A percentile compares a stretch with the other conserved stretches of the same genome.
These are phyloP conservation scores for Orgyia antiqua DNA, from an alignment of 2,888 invertebrate genomes.

Conservation along the genomic window DNA sequence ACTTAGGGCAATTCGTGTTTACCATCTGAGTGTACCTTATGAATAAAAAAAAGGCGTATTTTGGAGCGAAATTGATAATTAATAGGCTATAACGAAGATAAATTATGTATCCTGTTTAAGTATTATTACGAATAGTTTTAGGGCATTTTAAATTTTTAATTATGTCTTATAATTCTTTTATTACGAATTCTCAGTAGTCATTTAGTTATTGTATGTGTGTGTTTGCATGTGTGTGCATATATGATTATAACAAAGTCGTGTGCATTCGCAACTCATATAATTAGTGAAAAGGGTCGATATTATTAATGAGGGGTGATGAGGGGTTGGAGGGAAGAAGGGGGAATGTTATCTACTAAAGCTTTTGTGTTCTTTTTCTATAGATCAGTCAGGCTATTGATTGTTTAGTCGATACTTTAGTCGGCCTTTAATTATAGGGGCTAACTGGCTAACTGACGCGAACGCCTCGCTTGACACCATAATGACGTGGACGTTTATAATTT, in stretches of 20 bases:
- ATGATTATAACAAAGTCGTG: constrained; percentile 28
- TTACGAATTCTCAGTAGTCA: constrained; percentile 53
- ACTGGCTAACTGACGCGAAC: constrained; percentile 62
- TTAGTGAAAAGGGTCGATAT: constrained; percentile 75
- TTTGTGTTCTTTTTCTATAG: constrained; percentile 73
- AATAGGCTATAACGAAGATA: too few species aligned
- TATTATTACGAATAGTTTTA: too few species aligned
- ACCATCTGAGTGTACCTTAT: too few species aligned
- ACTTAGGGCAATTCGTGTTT: too few species aligned
- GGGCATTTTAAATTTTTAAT: too few species aligned
- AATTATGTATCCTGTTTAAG: too few species aligned
- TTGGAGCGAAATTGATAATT: too few species aligned
- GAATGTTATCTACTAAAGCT: constrained; percentile 73
- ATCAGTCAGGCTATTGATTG: constrained; percentile 64
- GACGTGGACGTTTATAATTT: constrained; percentile 57
- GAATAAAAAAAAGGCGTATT: too few species aligned
- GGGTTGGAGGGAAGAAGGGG: constrained; percentile 39
- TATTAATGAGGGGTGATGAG: constrained; percentile 71
- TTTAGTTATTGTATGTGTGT: constrained; percentile 35
- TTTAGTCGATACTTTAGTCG: constrained; percentile 65
- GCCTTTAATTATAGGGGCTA: constrained; percentile 72
- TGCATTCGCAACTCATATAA: constrained; percentile 78
- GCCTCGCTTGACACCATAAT: constrained; percentile 71
- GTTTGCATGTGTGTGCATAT: constrained; percentile 12
- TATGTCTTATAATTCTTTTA: too few species aligned